Percentiles rank a stretch among this genome's conserved stretches.
Conservation (phyloP, 64 coral and sea anemone genomes). For the Dendronephthya gigantea region DNA sequence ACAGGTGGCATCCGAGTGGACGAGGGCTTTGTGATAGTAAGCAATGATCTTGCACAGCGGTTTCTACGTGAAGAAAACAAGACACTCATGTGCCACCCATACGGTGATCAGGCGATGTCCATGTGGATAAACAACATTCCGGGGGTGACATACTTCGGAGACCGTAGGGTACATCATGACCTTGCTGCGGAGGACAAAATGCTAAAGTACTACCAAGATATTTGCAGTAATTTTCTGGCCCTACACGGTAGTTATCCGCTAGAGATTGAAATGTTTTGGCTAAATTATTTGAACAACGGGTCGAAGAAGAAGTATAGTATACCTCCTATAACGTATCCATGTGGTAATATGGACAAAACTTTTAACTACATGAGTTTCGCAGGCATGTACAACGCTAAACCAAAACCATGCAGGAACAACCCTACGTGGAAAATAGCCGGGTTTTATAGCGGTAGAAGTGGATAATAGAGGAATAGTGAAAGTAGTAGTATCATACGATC, state of each 20-base stretch:
- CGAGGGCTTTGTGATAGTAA: conserved; percentile 73
- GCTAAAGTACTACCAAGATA: conserved; percentile 42
- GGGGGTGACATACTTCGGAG: conserved; percentile 62
- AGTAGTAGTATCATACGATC: too few relatives aligned
- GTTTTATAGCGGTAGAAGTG: neutral
- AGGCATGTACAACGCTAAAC: neutral
- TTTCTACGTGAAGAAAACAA: conserved; percentile 50
- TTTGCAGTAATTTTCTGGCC: conserved; percentile 55
- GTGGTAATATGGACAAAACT: neutral
- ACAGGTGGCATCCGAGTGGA: conserved; percentile 54
- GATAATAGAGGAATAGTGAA: neutral
- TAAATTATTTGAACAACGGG: neutral
- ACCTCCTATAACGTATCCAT: neutral
- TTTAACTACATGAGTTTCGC: neutral
- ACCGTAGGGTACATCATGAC: conserved; percentile 61
- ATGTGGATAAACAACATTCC: conserved; percentile 80
- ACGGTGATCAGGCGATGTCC: conserved; percentile 71
- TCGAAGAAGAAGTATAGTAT: neutral
- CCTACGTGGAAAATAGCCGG: neutral
- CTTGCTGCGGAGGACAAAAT: conserved; percentile 51
- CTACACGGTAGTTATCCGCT: conserved; percentile 74
- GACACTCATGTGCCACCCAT: conserved; percentile 74
- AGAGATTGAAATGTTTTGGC: conserved; percentile 65
- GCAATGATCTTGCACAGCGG: conserved; percentile 46
- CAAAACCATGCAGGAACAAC: neutral